Base-by-base conservation (phyloP, 2,888 invertebrate genomes). In the Micoletzkya japonica region DNA sequence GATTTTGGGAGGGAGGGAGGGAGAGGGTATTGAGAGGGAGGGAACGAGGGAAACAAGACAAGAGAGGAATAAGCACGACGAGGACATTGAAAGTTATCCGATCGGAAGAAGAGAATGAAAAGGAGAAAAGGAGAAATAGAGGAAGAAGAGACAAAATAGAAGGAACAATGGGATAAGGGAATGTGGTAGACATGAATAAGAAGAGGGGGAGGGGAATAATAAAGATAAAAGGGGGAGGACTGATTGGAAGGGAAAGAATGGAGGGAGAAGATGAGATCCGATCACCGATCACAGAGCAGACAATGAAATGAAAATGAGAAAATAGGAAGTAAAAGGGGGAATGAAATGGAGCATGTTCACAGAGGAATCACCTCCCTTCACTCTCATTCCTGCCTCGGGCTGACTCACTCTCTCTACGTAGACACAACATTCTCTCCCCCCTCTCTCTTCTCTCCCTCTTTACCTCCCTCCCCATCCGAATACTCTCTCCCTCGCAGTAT, bases 381-480 rank as follows among this genome's bases (percentile, higher is more conserved):
- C 4, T 1, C 50, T 1, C 6, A 50, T 50, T 50, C 26, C 50
- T 6, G 26, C 49, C 2, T 4, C 54, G 6, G 28, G 26, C 54
- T 10, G 28, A 54, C 26, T 54, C 54, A 54, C 58, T 17, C 59
- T 28, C 28, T 26, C 39, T 59, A 39, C 44, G 59, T 39, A 37
- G 28, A 39, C 59, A 50, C 24, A 34, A 36, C 58, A 37, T 58
- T 58, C 58, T 17, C 37, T 36, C 36, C n/a, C 4, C 20, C 37
- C 58, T 36, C 32, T 37, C 56, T 56, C 56, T 2, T n/a, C 56
- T 28, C 36, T 34, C 58, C 24, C n/a, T 58, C 58, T 14, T 7
- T 58, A 34, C 36, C 54, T 24, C 37, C 28, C 52, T 3, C n/a
- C 14, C 50, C 24, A 24, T 52, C 14, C 24, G 28, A n/a, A 26